Evolutionary conservation across 2,888 invertebrate species (phyloP).

Genomic region (Masnerella sp.): DNA sequence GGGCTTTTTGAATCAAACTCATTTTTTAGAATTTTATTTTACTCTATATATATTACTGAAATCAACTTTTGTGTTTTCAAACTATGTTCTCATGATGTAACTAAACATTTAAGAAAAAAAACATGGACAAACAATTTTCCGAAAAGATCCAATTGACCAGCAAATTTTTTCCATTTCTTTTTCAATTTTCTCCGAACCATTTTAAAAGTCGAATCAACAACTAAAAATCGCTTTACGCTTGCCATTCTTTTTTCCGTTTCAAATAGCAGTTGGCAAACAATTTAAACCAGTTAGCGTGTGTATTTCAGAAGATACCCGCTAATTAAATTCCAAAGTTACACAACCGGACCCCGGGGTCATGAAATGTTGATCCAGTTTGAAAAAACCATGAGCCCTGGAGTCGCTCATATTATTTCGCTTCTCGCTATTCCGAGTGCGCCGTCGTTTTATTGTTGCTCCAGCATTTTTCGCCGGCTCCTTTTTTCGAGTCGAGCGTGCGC

Average conservation of each 20-base stretch:
- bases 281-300: constrained; percentile 34
- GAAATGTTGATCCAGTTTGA: constrained; percentile 34
- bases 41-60: too few relatives aligned
- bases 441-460: constrained; percentile 40
- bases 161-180: neutral
- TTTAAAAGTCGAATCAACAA: constrained; percentile 14
- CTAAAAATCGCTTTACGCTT: neutral
- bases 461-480: constrained; percentile 25
- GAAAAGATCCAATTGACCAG: too few relatives aligned
- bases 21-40: too few relatives aligned
- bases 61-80: too few relatives aligned
- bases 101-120: neutral
- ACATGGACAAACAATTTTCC: too few relatives aligned
- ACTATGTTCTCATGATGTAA: too few relatives aligned
- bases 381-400: constrained; percentile 18
- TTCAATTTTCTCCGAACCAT: neutral
- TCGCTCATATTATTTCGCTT: constrained; percentile 17
- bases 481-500: constrained; percentile 7
- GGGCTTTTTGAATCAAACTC: too few relatives aligned
- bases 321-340: constrained; percentile 51
- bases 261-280: constrained; percentile 33
- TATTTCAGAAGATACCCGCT: constrained; percentile 44
- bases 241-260: constrained; percentile 10
- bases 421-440: constrained; percentile 30
- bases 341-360: constrained; percentile 35